Conservation (phyloP, 2,888 invertebrate species). For the Stenodema calcarata region DNA sequence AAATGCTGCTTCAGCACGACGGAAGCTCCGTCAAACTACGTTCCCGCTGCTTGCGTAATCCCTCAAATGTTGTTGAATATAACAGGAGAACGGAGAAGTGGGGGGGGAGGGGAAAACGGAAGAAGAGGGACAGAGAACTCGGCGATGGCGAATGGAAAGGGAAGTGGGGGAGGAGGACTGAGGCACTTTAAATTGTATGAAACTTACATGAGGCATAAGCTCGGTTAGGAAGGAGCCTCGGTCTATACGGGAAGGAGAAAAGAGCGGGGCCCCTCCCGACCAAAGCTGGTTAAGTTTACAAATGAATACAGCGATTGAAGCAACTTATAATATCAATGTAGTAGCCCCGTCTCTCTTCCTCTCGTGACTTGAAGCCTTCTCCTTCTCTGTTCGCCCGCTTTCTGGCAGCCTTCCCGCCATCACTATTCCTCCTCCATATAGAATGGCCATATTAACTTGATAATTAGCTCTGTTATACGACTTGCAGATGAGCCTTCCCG, state of each 20-base stretch:
- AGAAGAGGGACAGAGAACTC: slow-evolving; percentile 41
- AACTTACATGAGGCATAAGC: slow-evolving; percentile 67
- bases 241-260: slow-evolving; percentile 56
- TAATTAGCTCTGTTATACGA: slow-evolving; percentile 89
- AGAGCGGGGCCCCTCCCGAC: slow-evolving; percentile 55
- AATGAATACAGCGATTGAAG: slow-evolving; percentile 76
- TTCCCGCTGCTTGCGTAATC: slow-evolving; percentile 57
- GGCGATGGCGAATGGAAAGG: too few relatives aligned
- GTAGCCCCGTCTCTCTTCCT: slow-evolving; percentile 61
- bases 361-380: slow-evolving; percentile 49
- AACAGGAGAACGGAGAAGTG: slow-evolving; percentile 52
- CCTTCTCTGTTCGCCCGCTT: slow-evolving; percentile 59
- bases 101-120: not conserved
- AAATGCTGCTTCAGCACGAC: not conserved
- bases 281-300: slow-evolving; percentile 69
- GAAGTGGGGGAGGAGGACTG: slow-evolving; percentile 56
- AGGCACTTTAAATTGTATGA: slow-evolving; percentile 67
- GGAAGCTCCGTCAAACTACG: slow-evolving; percentile 13
- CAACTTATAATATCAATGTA: slow-evolving; percentile 76
- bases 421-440: slow-evolving; percentile 68
- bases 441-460: slow-evolving; percentile 87
- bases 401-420: slow-evolving; percentile 62
- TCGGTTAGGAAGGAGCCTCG: slow-evolving; percentile 57
- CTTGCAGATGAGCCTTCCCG: slow-evolving; percentile 75
- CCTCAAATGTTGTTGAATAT: slow-evolving; percentile 58